Evolutionary conservation across 2,113 vertebrate genomes (phyloP), one percentile per base, ranked within the genome.

Genomic region (Amphiprion percula): DNA sequence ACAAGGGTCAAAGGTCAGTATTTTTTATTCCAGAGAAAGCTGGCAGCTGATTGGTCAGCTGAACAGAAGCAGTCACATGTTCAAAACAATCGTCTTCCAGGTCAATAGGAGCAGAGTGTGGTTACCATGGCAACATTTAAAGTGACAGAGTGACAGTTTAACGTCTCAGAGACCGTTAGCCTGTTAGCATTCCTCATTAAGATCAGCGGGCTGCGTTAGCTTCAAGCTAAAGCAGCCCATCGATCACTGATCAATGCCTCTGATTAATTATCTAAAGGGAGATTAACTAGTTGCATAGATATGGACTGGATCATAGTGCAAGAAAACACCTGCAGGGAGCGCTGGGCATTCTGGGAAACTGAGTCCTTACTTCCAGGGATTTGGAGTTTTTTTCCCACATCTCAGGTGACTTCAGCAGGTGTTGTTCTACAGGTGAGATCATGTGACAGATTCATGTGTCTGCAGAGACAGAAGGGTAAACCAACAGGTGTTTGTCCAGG

Each of bases 91-190:
- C 19, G 7, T 56, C 21, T 52, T 58, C 55, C 54, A 21, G 54
- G 37, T 82, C 88, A 88, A 83, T 83, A 21, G 52, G 46, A 83
- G 39, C 9, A 61, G 64, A 75, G 69, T 15, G 0, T 54, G 64
- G 62, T 80, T 72, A 77, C 75, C 66, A 65, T 54, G 80, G 75
- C 78, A 68, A 26, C 58, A 0, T 47, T 90, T 90, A 90, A 88
- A 91, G 90, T 88, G 86, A 90, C 88, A 79, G 79, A 79, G 85
- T 87, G 80, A 69, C 58, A 78, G 64, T 87, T 88, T 88, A 84
- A 74, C 14, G 66, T 87, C 86, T 82, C 49, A 30, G n/a, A 83
- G 86, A 88, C 82, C 10, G 24, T 79, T 61, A 73, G 55, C 71
- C 46, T 46, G 41, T 81, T 90, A 84, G 80, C 85, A 68, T 81